Evolutionary conservation across 1,140 invertebrate species (phyloP).

Genomic region (Augochlora pura): DNA sequence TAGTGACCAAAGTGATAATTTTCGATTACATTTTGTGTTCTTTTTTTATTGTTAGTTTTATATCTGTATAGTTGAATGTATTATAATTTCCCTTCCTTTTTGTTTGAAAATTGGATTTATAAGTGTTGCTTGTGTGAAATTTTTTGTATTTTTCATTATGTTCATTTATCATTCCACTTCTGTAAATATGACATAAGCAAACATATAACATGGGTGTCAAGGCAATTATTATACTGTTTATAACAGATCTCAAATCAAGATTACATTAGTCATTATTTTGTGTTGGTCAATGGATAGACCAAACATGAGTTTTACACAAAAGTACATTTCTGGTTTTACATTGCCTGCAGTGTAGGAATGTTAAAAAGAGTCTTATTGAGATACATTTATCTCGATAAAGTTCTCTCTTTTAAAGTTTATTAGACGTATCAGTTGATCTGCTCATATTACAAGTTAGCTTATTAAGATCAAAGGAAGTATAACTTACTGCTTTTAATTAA

Average conservation of each 20-base stretch:
- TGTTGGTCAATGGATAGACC: slow-evolving; percentile 1
- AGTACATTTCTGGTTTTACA: not conserved
- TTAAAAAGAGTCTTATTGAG: not conserved
- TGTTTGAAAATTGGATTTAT: not conserved
- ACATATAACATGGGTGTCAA: not conserved
- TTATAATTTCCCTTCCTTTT: slow-evolving; percentile 11
- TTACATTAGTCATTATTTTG: slow-evolving; percentile 19
- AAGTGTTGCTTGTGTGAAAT: slow-evolving; percentile 2
- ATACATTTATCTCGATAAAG: not conserved
- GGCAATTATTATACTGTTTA: slow-evolving; percentile 12
- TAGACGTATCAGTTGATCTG: not conserved
- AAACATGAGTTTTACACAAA: slow-evolving; percentile 20
- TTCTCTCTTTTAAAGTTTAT: not conserved
- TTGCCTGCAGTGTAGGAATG: not conserved
- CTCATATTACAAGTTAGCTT: not conserved
- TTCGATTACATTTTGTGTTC: slow-evolving; percentile 32
- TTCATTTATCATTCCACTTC: slow-evolving; percentile 38
- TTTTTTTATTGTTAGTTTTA: slow-evolving; percentile 33
- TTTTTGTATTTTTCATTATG: slow-evolving; percentile 22
- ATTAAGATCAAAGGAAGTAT: not conserved
- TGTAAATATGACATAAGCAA: slow-evolving; percentile 11
- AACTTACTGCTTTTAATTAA: not conserved
- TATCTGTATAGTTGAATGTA: slow-evolving; percentile 40
- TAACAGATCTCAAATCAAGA: slow-evolving; percentile 16
- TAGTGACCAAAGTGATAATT: slow-evolving; percentile 34